Percentiles rank a stretch among this genome's conserved stretches.
Conservation (phyloP, 2,888 invertebrate genomes). For the Sesia bembeciformis region DNA sequence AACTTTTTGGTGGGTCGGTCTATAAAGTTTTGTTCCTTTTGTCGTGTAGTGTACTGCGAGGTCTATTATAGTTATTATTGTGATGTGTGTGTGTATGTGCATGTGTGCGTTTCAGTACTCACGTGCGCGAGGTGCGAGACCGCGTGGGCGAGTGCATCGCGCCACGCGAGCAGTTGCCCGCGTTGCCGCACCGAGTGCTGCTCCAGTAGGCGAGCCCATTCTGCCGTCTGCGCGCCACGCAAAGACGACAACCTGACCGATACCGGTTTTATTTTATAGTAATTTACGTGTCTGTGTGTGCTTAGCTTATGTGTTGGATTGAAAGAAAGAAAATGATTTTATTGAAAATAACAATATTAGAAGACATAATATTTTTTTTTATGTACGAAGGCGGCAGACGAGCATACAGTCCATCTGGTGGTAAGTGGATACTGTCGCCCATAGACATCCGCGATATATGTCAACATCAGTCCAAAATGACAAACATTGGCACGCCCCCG, state of each 20-base stretch:
- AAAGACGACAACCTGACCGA: slow-evolving; percentile 1
- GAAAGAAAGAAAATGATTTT: not conserved
- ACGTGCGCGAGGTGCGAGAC: slow-evolving; percentile 84
- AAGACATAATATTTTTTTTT: not conserved
- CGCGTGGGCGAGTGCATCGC: slow-evolving; percentile 81
- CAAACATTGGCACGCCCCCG: no score
- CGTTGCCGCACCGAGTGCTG: slow-evolving; percentile 78
- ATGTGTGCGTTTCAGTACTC: slow-evolving; percentile 8
- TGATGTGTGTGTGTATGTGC: not conserved
- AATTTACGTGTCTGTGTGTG: slow-evolving; percentile 5
- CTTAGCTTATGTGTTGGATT: slow-evolving; percentile 22
- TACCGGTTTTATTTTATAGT: no score
- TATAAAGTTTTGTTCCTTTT: no score
- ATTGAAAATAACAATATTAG: not conserved
- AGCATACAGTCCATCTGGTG: no score
- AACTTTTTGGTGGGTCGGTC: no score
- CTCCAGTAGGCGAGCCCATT: slow-evolving; percentile 86
- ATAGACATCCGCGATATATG: no score
- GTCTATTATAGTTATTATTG: no score
- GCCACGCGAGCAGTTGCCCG: slow-evolving; percentile 88
- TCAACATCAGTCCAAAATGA: no score
- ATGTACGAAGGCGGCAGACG: no score
- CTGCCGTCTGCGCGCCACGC: slow-evolving; percentile 83
- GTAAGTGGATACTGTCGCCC: no score
- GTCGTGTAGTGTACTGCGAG: no score